A percentile compares a stretch with the other conserved stretches of the same genome.
These are phyloP conservation scores for Aradophagus sp. DNA, from an alignment of 1,140 invertebrate genomes.

Conservation along the genomic window DNA sequence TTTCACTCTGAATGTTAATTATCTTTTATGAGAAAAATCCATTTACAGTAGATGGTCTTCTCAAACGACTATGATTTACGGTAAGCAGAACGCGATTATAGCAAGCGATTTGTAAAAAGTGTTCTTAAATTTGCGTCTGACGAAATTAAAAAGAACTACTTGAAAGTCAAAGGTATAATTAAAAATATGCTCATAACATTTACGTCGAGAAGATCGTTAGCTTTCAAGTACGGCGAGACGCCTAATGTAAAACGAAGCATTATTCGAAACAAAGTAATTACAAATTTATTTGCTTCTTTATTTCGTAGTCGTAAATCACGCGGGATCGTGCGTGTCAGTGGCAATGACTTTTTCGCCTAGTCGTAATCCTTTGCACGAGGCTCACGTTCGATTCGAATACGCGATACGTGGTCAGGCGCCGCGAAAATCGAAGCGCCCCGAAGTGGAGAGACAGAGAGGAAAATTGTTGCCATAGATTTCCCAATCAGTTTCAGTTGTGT, in stretches of 20 bases:
- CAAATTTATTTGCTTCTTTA: conserved; percentile 45
- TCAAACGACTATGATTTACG: too few relatives aligned
- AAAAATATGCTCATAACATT: too few relatives aligned
- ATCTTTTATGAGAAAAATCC: too few relatives aligned
- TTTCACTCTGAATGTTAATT: too few relatives aligned
- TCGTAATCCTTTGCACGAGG: conserved; percentile 59
- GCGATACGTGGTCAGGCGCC: conserved; percentile 55
- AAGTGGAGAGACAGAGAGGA: conserved; percentile 50
- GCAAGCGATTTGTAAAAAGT: too few relatives aligned
- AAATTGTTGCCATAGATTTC: conserved; percentile 61
- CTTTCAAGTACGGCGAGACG: too few relatives aligned
- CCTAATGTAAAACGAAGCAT: conserved; percentile 29
- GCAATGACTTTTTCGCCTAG: conserved; percentile 59
- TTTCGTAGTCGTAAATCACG: conserved; percentile 49
- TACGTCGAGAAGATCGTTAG: too few relatives aligned
- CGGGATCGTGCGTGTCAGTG: conserved; percentile 29
- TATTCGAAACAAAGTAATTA: conserved; percentile 25
- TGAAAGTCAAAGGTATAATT: too few relatives aligned
- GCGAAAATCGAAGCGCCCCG: conserved; percentile 46
- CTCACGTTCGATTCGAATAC: conserved; percentile 61
- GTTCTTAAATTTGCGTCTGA: too few relatives aligned
- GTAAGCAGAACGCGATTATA: too few relatives aligned
- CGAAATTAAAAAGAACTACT: too few relatives aligned
- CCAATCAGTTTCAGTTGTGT: conserved; percentile 60
- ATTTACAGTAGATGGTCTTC: too few relatives aligned